These are phyloP conservation scores for Synergus laeviventris DNA, from an alignment of 2,888 invertebrate species.

Conservation along the genomic window DNA sequence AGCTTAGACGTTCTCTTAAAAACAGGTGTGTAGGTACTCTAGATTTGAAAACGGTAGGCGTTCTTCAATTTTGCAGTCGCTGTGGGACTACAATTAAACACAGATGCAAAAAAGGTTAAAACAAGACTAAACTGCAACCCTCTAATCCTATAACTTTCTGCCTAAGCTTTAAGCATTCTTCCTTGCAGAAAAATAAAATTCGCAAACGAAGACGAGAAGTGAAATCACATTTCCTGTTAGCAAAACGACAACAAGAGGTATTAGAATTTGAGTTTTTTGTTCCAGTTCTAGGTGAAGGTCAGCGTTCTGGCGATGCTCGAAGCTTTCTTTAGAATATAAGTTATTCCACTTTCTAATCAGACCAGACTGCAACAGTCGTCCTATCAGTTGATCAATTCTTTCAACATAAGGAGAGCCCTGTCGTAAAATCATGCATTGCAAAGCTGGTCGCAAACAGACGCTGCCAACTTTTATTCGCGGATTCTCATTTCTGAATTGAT, in stretches of 20 bases:
- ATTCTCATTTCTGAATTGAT: not conserved
- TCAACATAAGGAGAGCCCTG: not conserved
- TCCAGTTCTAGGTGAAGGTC: not conserved
- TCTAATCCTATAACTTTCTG: not conserved
- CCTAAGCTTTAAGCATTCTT: not conserved
- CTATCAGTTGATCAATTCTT: not conserved
- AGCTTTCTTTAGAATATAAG: not conserved
- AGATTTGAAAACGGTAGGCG: constrained; percentile 9
- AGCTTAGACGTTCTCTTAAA: constrained; percentile 40
- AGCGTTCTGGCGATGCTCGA: not conserved
- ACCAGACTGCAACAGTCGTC: not conserved
- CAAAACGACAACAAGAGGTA: not conserved
- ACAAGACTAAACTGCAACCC: no score
- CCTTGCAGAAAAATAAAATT: not conserved
- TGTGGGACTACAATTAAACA: not conserved
- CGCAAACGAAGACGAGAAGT: not conserved
- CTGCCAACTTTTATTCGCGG: not conserved
- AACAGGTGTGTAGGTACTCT: not conserved
- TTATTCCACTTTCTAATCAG: not conserved
- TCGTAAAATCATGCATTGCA: not conserved
- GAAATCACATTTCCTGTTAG: not conserved
- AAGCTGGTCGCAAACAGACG: not conserved
- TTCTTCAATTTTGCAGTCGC: not conserved
- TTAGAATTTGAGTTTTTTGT: not conserved
- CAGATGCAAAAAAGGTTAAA: not conserved